phyloP scores from a whole-genome alignment of 2,888 invertebrate species.

The Eupsilia transversa region DNA sequence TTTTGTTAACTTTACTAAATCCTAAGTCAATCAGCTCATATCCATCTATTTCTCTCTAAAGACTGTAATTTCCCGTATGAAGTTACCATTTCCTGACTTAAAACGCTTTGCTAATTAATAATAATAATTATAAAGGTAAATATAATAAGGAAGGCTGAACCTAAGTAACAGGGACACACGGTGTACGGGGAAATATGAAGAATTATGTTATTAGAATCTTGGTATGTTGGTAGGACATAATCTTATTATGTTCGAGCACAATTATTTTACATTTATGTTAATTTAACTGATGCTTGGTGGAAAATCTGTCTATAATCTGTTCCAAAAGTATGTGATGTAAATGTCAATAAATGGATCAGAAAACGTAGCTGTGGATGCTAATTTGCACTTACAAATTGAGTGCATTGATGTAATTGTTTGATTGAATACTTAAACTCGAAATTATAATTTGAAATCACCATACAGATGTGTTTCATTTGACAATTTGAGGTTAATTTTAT shows the following conservation, averaged over 20 bases:
- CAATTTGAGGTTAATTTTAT: too few relatives aligned
- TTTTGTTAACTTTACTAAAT: not conserved
- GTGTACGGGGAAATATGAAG: not conserved
- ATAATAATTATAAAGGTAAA: slow-evolving; percentile 10
- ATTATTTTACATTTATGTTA: slow-evolving; percentile 5
- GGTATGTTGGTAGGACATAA: not conserved
- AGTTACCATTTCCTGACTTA: slow-evolving; percentile 6
- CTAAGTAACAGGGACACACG: too few relatives aligned
- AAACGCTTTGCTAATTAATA: slow-evolving; percentile 6
- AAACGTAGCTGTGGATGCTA: too few relatives aligned
- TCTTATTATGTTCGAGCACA: not conserved
- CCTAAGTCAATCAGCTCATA: not conserved
- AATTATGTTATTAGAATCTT: slow-evolving; percentile 13
- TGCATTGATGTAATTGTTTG: too few relatives aligned
- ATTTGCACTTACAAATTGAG: too few relatives aligned
- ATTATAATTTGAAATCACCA: too few relatives aligned
- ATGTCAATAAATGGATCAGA: too few relatives aligned
- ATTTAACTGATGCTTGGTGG: not conserved
- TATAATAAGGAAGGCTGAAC: not conserved
- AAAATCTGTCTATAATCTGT: not conserved
- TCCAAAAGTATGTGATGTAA: too few relatives aligned
- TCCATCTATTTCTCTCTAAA: not conserved
- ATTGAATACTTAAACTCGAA: too few relatives aligned
- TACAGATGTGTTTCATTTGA: too few relatives aligned
- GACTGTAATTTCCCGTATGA: slow-evolving; percentile 24